Evolutionary conservation across 2,797 vertebrate species (phyloP).

Genomic region (Hemibagrus guttatus): DNA sequence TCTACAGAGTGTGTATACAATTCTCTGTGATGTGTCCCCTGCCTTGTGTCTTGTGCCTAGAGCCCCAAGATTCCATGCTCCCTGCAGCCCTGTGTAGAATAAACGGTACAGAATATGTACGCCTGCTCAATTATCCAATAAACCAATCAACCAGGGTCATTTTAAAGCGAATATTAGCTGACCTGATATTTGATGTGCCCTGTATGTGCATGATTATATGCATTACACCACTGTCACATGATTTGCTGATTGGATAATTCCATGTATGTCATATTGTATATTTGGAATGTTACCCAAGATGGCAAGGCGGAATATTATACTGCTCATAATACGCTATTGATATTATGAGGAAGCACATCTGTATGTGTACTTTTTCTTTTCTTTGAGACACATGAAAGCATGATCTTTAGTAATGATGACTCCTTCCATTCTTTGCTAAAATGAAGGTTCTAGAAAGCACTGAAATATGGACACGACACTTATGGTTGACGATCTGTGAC

Average conservation of each 20-base stretch:
- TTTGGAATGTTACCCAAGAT: not conserved
- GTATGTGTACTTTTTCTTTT: not conserved
- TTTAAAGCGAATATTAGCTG: not conserved
- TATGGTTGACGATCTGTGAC: constrained; percentile 30
- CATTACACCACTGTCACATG: not conserved
- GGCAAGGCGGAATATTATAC: not conserved
- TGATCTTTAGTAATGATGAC: not conserved
- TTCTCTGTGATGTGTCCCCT: too few species aligned
- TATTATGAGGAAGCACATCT: not conserved
- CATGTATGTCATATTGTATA: not conserved
- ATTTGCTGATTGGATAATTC: not conserved
- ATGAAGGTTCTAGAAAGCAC: constrained; percentile 26
- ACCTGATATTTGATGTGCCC: not conserved
- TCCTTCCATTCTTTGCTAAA: constrained; percentile 13
- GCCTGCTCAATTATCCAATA: not conserved
- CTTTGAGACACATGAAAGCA: not conserved
- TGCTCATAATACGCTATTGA: not conserved
- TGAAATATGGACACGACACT: constrained; percentile 49
- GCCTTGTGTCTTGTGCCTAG: too few species aligned
- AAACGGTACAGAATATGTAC: too few species aligned
- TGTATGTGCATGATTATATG: too few species aligned
- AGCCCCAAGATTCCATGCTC: too few species aligned
- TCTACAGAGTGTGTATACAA: too few species aligned
- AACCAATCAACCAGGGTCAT: not conserved
- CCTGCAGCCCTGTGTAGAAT: too few species aligned